Percentiles rank a stretch among this genome's conserved stretches.
Conservation (phyloP, 2,888 invertebrate species). For the Aquatica leii region DNA sequence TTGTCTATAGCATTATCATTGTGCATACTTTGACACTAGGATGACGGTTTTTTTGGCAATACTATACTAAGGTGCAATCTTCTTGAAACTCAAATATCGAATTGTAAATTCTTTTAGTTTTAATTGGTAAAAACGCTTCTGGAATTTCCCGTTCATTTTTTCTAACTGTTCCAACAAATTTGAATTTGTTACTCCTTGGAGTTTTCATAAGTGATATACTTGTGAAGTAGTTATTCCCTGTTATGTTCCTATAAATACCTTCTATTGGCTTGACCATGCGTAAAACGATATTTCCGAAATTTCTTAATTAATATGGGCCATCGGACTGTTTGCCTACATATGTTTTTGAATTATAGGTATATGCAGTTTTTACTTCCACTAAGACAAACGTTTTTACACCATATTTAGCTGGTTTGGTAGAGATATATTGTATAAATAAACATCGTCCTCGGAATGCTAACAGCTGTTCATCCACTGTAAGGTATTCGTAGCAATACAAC, state of each 20-base stretch:
- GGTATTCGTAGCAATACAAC: background rate
- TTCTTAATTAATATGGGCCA: background rate
- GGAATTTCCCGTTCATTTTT: no score
- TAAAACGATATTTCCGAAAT: background rate
- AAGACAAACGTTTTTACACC: background rate
- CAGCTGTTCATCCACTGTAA: background rate
- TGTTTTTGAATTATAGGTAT: background rate
- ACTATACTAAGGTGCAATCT: background rate
- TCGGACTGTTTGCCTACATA: background rate
- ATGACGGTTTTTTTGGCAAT: no score
- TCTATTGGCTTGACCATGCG: background rate
- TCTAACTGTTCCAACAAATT: no score
- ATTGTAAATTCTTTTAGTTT: background rate
- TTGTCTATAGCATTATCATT: no score
- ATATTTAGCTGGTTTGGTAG: constrained; percentile 2
- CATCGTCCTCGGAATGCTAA: background rate
- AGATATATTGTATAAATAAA: background rate
- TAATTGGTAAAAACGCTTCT: background rate
- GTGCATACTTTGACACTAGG: background rate
- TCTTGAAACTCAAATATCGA: background rate
- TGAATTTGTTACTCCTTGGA: no score
- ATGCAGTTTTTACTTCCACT: background rate
- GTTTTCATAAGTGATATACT: no score
- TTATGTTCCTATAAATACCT: background rate
- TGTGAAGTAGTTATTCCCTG: constrained; percentile 14